phyloP scores from a whole-genome alignment of 2,113 vertebrate species.

The Pan troglodytes region NHGRI_mPanTro3-v2.1_pri NC_072420.2:42376001-42376500 shows the following conservation, averaged over 20 bases:
- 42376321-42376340: background rate
- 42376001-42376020: background rate
- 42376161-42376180: no score
- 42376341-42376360: accelerated
- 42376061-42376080: no score
- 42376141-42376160: accelerated
- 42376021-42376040: background rate
- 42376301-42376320: background rate
- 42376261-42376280: no score
- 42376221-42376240: accelerated
- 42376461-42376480: background rate
- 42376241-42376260: background rate
- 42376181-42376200: no score
- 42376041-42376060: background rate
- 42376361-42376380: accelerated
- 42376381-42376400: accelerated
- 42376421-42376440: background rate
- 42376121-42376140: background rate
- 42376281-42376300: background rate
- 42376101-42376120: background rate
- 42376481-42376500: accelerated
- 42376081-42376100: background rate
- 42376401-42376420: accelerated
- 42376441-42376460: accelerated
- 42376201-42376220: no score